Evolutionary conservation across 2,113 vertebrate genomes (phyloP).

Genomic region (Rhipidura dahli): DNA sequence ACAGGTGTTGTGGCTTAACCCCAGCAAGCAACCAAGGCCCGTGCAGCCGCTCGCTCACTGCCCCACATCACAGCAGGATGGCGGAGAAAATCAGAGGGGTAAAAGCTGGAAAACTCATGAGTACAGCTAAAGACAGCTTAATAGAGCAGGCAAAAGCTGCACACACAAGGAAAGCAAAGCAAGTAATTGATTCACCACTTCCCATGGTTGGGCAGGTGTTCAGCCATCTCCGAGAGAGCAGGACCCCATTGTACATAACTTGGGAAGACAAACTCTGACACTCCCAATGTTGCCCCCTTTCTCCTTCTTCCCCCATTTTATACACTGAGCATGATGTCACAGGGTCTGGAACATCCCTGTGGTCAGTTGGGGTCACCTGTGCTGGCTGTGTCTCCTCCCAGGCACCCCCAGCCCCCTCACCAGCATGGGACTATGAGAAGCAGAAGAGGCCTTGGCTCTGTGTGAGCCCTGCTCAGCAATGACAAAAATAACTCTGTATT

Average conservation of each 20-base stretch:
- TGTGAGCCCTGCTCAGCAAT: not conserved
- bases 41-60: accelerated
- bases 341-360: not conserved
- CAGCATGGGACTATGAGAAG: accelerated
- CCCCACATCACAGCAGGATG: too few species aligned
- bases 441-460: not conserved
- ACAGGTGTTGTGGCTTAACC: not conserved
- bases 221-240: too few species aligned
- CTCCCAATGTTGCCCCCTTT: not conserved
- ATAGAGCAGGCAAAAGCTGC: not conserved
- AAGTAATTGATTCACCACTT: not conserved
- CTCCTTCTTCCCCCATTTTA: accelerated
- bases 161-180: not conserved
- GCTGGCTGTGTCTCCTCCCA: not conserved
- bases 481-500: not conserved
- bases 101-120: not conserved
- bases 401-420: accelerated
- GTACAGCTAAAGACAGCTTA: not conserved
- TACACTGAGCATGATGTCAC: not conserved
- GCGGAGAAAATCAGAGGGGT: not conserved
- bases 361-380: not conserved
- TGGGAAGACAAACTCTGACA: accelerated
- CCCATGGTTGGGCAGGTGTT: not conserved
- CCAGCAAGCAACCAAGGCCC: not conserved
- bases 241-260: accelerated